These are phyloP conservation scores for Poeciliopsis presidionis DNA, from an alignment of 2,797 vertebrate species.

Conservation along the genomic window DNA sequence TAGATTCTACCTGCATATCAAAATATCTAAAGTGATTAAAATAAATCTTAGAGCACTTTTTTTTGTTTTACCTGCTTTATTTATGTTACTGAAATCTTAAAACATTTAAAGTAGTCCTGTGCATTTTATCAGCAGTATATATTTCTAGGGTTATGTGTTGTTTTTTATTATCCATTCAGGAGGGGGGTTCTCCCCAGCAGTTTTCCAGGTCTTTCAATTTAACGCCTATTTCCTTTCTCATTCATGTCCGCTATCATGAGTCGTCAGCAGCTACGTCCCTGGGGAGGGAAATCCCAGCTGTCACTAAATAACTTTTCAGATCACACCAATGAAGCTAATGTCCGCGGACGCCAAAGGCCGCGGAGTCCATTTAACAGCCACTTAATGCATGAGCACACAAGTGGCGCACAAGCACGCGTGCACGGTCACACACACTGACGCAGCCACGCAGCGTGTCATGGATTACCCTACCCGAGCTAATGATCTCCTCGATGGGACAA, in stretches of 20 bases:
- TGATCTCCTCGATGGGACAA: constrained; percentile 79
- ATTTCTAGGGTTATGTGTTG: neutral
- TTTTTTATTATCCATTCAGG: constrained; percentile 37
- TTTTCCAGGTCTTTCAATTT: constrained; percentile 72
- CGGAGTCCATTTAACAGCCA: constrained; percentile 77
- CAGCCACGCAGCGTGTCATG: constrained; percentile 55
- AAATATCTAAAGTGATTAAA: neutral
- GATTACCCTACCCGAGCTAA: constrained; percentile 78
- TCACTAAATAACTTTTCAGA: constrained; percentile 80
- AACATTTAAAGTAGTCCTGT: neutral
- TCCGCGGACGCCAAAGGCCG: constrained; percentile 67
- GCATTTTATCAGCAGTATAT: neutral
- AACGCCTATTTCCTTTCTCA: constrained; percentile 72
- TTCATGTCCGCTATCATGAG: constrained; percentile 71
- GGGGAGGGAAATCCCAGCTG: constrained; percentile 80
- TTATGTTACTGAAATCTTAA: constrained; percentile 18
- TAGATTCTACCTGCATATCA: neutral
- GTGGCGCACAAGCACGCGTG: constrained; percentile 49
- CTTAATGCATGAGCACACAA: constrained; percentile 75
- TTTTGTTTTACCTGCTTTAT: neutral
- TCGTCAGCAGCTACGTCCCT: constrained; percentile 59
- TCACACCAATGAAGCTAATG: constrained; percentile 80
- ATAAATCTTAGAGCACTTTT: neutral
- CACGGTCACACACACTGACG: constrained; percentile 25
- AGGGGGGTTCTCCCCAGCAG: constrained; percentile 31